Evolutionary conservation across 2,888 invertebrate genomes (phyloP).

Genomic region (Epistrophella euchroma): DNA sequence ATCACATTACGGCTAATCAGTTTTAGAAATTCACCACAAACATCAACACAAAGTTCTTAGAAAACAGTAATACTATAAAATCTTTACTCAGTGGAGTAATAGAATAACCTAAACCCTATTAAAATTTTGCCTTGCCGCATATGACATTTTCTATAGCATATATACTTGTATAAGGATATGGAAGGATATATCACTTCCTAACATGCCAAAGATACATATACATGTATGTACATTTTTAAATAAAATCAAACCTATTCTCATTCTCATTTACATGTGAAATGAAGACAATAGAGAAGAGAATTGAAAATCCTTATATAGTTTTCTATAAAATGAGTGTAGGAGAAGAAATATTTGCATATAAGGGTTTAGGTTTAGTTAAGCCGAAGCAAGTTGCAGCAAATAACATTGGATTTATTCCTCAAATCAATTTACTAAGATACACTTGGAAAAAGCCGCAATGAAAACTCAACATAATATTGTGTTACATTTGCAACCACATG

Average conservation of each 20-base stretch:
- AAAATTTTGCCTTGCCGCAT: conserved; percentile 12
- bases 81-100: conserved; percentile 23
- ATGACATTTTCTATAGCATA: not conserved
- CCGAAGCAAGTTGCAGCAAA: conserved; percentile 6
- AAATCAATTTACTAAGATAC: conserved; percentile 72
- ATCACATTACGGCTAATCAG: conserved; percentile 52
- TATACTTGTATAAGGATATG: too few species aligned
- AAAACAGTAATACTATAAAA: conserved; percentile 6
- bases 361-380: conserved; percentile 11
- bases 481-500: conserved; percentile 67
- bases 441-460: conserved; percentile 73
- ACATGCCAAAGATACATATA: conserved; percentile 55
- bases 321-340: not conserved
- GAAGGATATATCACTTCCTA: conserved; percentile 2
- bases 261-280: conserved; percentile 41
- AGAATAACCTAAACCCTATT: conserved; percentile 45
- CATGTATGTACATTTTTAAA: conserved; percentile 53
- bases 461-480: conserved; percentile 73
- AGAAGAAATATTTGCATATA: conserved; percentile 21
- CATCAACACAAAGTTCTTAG: conserved; percentile 31
- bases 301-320: conserved; percentile 21
- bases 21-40: conserved; percentile 57
- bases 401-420: conserved; percentile 47
- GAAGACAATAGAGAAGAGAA: conserved; percentile 23
- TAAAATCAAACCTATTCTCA: conserved; percentile 44